These are phyloP conservation scores for Diaperis boleti DNA, from an alignment of 2,888 invertebrate species.

Conservation along the genomic window DNA sequence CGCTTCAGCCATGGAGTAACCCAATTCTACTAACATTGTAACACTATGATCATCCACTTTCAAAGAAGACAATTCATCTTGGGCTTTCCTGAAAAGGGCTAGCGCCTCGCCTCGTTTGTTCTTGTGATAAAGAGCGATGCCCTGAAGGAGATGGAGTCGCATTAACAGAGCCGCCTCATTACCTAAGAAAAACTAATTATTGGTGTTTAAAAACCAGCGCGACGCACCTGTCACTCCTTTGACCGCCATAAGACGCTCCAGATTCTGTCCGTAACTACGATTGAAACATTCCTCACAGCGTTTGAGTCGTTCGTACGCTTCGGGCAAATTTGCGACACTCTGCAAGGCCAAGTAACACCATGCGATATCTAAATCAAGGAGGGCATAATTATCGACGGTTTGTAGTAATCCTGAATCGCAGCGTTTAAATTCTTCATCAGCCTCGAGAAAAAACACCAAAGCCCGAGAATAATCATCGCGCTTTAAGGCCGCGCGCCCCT, in stretches of 20 bases:
- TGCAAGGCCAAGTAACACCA: constrained; percentile 88
- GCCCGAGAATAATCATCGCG: constrained; percentile 77
- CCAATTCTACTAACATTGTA: constrained; percentile 71
- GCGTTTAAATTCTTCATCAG: constrained; percentile 80
- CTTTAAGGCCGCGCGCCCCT: constrained; percentile 78
- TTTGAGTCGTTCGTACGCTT: constrained; percentile 77
- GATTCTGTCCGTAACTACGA: constrained; percentile 75
- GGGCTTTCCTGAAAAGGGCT: constrained; percentile 72
- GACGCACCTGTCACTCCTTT: constrained; percentile 63
- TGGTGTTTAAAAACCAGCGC: not conserved
- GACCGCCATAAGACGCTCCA: constrained; percentile 73
- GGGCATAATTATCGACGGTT: constrained; percentile 85
- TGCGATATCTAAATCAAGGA: constrained; percentile 87
- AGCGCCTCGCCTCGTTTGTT: constrained; percentile 76
- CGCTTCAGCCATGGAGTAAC: constrained; percentile 77
- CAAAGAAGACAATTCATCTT: constrained; percentile 73
- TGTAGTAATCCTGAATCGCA: constrained; percentile 76
- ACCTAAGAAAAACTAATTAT: constrained; percentile 63
- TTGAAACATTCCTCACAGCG: constrained; percentile 77
- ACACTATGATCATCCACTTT: constrained; percentile 73
- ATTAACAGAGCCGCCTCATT: constrained; percentile 81
- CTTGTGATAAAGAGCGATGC: constrained; percentile 83
- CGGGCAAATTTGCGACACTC: constrained; percentile 78
- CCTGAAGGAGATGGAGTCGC: constrained; percentile 84
- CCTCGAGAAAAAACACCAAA: constrained; percentile 80